Conservation (phyloP, 1,140 invertebrate species). For the Hycleus phaleratus region DNA sequence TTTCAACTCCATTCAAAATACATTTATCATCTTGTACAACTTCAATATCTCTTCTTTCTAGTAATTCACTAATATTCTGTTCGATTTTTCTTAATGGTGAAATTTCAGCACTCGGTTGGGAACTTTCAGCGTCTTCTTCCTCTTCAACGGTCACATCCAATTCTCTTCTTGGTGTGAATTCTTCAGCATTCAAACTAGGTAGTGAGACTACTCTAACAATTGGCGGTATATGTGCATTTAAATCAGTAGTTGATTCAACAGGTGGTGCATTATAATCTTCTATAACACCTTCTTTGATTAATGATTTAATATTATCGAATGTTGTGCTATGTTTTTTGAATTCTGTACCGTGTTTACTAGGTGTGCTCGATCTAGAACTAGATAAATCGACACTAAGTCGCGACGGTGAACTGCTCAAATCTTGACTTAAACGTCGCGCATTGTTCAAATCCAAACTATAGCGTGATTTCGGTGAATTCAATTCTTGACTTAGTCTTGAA, state of each 20-base stretch:
- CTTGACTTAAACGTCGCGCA: conserved; percentile 46
- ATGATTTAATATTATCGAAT: conserved; percentile 69
- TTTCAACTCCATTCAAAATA: conserved; percentile 25
- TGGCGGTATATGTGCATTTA: conserved; percentile 37
- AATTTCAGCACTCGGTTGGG: conserved; percentile 46
- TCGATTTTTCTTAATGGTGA: conserved; percentile 57
- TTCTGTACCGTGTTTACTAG: conserved; percentile 42
- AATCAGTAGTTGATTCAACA: conserved; percentile 46
- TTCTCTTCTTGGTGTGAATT: conserved; percentile 43
- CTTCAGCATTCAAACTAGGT: conserved; percentile 51
- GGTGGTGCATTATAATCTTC: conserved; percentile 40
- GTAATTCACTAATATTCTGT: conserved; percentile 55
- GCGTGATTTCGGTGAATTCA: conserved; percentile 50
- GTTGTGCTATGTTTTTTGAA: conserved; percentile 67
- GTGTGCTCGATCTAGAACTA: conserved; percentile 33
- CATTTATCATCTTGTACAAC: conserved; percentile 31
- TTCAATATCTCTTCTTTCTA: conserved; percentile 44
- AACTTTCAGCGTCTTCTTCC: conserved; percentile 50
- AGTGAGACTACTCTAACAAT: conserved; percentile 59
- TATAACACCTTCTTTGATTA: conserved; percentile 59
- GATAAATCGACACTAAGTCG: conserved; percentile 29
- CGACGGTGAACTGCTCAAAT: conserved; percentile 34
- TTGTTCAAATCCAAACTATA: conserved; percentile 52
- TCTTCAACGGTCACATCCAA: conserved; percentile 52
- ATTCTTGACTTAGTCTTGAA: conserved; percentile 47